A percentile compares a stretch with the other conserved stretches of the same genome.
These are phyloP conservation scores for Meandrina meandrites DNA, from an alignment of 92 coral and sea anemone genomes.

Conservation along the genomic window DNA sequence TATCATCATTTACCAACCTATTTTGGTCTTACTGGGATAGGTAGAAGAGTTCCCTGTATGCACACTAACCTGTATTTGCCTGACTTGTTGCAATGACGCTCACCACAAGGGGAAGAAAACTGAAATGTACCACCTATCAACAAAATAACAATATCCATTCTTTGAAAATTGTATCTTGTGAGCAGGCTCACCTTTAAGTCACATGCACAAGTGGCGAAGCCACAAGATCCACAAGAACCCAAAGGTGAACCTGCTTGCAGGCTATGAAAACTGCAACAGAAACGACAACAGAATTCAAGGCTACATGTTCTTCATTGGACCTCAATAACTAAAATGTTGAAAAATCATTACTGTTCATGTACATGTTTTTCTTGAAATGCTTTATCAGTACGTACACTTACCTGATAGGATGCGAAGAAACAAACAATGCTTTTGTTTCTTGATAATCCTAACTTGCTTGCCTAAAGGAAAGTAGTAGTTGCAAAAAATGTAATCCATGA, in stretches of 20 bases:
- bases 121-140: conserved; percentile 88
- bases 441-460: conserved; percentile 94
- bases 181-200: too few relatives aligned
- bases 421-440: conserved; percentile 94
- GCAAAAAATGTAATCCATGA: too few relatives aligned
- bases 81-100: conserved; percentile 89
- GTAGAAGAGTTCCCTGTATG: not conserved
- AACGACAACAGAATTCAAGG: not conserved
- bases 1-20: too few relatives aligned
- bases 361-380: not conserved
- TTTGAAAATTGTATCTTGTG: too few relatives aligned
- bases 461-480: conserved; percentile 48
- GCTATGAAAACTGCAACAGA: not conserved
- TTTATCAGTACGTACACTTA: conserved; percentile 8
- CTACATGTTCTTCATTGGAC: too few relatives aligned
- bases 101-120: conserved; percentile 91
- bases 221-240: too few relatives aligned
- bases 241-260: too few relatives aligned
- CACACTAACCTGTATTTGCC: conserved; percentile 88
- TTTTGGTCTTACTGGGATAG: too few relatives aligned
- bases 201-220: too few relatives aligned
- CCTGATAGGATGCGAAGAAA: conserved; percentile 89
- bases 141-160: not conserved
- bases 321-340: too few relatives aligned
- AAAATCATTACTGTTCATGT: not conserved